A percentile compares a stretch with the other conserved stretches of the same genome.
Conservation (phyloP, 2,888 invertebrate species). For the Sminthurinus aureus region DNA sequence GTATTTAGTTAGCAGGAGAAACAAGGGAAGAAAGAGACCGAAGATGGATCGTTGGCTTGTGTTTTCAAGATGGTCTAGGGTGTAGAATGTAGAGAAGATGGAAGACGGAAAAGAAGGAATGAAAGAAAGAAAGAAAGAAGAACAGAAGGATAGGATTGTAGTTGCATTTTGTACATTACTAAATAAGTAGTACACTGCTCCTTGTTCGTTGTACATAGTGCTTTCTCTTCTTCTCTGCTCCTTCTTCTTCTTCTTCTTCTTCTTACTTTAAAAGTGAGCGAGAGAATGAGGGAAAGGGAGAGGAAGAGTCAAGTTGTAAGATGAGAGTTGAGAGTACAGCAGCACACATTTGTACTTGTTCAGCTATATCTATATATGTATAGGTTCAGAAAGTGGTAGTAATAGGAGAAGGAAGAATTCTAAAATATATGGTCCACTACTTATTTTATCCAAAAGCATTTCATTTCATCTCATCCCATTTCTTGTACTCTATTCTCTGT, state of each 20-base stretch:
- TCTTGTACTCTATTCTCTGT: too few relatives aligned
- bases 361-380: too few relatives aligned
- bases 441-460: not conserved
- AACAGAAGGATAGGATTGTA: not conserved
- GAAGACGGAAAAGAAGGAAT: not conserved
- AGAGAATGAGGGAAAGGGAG: not conserved
- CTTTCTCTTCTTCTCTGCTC: not conserved
- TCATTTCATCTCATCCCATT: not conserved
- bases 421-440: not conserved
- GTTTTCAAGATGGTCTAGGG: too few relatives aligned
- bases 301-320: slow-evolving; percentile 2
- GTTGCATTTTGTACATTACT: not conserved
- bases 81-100: not conserved
- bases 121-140: not conserved
- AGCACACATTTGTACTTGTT: too few relatives aligned
- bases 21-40: not conserved
- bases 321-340: not conserved
- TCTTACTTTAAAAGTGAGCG: not conserved
- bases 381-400: too few relatives aligned
- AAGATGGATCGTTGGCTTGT: too few relatives aligned
- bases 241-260: not conserved
- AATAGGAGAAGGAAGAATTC: not conserved
- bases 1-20: not conserved
- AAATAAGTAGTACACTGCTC: not conserved
- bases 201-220: too few relatives aligned